Conservation (phyloP, 2,113 vertebrate genomes). For the Ceuthmochares aereus region DNA sequence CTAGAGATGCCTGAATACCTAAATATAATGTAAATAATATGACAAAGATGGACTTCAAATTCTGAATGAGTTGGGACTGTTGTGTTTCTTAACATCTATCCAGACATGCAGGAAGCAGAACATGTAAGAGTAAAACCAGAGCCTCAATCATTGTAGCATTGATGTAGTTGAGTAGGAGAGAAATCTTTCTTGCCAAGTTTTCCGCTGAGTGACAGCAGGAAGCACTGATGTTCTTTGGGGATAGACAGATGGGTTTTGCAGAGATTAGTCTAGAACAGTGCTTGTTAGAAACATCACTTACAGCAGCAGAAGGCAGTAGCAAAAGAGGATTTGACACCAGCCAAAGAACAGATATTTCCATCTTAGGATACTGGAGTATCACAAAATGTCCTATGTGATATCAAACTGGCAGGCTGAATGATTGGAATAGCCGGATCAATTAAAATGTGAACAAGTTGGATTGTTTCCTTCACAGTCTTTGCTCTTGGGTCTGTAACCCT, state of each 20-base stretch:
- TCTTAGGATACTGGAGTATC: not conserved
- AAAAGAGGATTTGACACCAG: not conserved
- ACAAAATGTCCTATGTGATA: not conserved
- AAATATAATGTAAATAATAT: not conserved
- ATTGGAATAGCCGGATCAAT: not conserved
- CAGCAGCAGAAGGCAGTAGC: not conserved
- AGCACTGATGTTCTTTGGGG: not conserved
- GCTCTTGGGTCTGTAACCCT: not conserved
- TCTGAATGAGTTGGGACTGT: not conserved
- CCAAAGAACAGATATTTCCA: not conserved
- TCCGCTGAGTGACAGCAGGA: not conserved
- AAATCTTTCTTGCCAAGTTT: not conserved
- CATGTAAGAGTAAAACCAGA: not conserved
- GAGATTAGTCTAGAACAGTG: not conserved
- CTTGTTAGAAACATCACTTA: slow-evolving; percentile 8
- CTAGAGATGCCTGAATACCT: not conserved
- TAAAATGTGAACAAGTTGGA: not conserved
- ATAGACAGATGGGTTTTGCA: slow-evolving; percentile 26
- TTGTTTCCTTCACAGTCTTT: not conserved
- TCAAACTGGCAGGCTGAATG: not conserved
- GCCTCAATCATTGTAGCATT: not conserved
- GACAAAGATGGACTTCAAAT: not conserved
- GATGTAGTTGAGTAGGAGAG: not conserved
- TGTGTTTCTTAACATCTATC: not conserved
- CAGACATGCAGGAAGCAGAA: not conserved